Percentiles rank a stretch among this genome's conserved stretches.
Conservation (phyloP, 2,888 invertebrate genomes). For the Opisthograptis luteolata region DNA sequence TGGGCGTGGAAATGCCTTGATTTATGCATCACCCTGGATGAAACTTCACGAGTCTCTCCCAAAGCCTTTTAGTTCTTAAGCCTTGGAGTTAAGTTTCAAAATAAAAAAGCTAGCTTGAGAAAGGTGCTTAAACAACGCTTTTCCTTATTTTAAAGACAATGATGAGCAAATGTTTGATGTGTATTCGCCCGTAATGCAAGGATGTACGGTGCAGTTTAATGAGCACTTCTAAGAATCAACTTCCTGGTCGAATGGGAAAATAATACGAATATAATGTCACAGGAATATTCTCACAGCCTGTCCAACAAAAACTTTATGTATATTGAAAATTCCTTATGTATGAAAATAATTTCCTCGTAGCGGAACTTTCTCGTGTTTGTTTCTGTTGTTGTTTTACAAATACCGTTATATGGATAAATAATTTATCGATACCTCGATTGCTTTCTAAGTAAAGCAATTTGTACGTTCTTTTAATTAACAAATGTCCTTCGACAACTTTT, state of each 20-base stretch:
- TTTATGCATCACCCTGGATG: conserved; percentile 9
- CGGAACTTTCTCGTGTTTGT: conserved; percentile 1
- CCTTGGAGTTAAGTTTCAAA: not conserved
- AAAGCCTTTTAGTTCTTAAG: not conserved
- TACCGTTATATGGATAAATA: not conserved
- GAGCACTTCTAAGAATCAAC: not conserved
- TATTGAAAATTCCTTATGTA: conserved; percentile 16
- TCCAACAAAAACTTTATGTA: conserved; percentile 18
- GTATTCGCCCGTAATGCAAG: not conserved
- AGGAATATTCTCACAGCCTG: conserved; percentile 6
- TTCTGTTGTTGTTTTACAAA: not conserved
- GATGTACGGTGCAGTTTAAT: conserved; percentile 5
- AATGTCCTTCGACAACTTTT: conserved; percentile 4
- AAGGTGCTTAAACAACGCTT: not conserved
- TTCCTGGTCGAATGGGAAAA: conserved; percentile 15
- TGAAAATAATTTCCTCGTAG: conserved; percentile 10
- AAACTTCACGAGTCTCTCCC: not conserved
- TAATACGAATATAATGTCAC: conserved; percentile 26
- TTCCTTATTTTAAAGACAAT: conserved; percentile 4
- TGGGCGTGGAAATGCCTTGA: conserved; percentile 19
- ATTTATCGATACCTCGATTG: not conserved
- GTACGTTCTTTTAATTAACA: not conserved
- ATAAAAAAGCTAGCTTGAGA: not conserved
- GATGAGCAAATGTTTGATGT: not conserved
- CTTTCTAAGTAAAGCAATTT: not conserved